Percentiles rank a stretch among this genome's conserved stretches.
Conservation (phyloP, 35 echinoderm and acorn worm species). For the Stichopus chloronotus region DNA sequence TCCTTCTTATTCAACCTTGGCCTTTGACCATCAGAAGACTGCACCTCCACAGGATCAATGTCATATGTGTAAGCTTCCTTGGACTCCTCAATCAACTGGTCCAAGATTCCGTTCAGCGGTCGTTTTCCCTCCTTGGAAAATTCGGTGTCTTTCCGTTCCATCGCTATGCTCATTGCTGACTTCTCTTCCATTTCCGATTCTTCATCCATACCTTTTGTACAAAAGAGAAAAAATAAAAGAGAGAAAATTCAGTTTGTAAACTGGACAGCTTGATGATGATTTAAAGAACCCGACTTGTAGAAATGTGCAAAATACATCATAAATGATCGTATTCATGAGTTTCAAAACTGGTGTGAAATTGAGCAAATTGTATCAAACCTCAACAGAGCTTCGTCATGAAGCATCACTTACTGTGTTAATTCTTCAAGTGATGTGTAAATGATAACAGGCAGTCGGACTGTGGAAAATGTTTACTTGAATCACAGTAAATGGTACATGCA, state of each 20-base stretch:
- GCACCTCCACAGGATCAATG: background rate
- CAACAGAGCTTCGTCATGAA: too few species aligned
- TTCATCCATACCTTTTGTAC: slow-evolving; percentile 25
- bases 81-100: slow-evolving; percentile 37
- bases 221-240: background rate
- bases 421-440: too few species aligned
- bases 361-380: too few species aligned
- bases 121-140: background rate
- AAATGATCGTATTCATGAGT: too few species aligned
- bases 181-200: slow-evolving; percentile 26
- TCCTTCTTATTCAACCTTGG: background rate
- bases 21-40: background rate
- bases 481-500: too few species aligned
- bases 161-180: background rate
- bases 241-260: background rate
- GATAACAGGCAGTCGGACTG: too few species aligned
- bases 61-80: slow-evolving; percentile 30
- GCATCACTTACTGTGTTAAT: too few species aligned
- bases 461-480: too few species aligned
- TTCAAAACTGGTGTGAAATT: too few species aligned
- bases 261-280: too few species aligned
- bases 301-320: too few species aligned
- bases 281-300: too few species aligned
- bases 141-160: background rate
- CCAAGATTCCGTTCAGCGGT: slow-evolving; percentile 13